A percentile compares a stretch with the other conserved stretches of the same genome.
These are phyloP conservation scores for Chymomyza amoena DNA, from an alignment of 2,888 invertebrate genomes.

Conservation along the genomic window DNA sequence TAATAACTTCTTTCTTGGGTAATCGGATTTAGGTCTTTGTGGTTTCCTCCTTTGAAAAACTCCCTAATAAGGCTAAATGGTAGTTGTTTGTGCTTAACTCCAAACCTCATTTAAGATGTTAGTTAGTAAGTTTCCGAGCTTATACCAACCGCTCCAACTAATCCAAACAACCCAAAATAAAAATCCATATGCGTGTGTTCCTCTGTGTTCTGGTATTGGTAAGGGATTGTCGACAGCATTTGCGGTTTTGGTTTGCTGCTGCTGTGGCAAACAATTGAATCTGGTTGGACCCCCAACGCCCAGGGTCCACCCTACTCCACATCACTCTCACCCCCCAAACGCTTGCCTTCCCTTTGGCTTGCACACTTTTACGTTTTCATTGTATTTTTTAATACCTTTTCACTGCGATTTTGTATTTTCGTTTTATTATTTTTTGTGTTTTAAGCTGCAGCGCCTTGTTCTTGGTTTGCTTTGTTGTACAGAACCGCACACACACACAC, in stretches of 20 bases:
- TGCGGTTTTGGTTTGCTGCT: constrained; percentile 2
- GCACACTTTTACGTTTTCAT: constrained; percentile 7
- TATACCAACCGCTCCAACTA: background rate
- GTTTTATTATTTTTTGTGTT: background rate
- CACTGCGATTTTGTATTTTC: constrained; percentile 14
- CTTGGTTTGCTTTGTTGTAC: background rate
- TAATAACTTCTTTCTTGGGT: too few species aligned
- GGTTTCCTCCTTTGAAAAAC: too few species aligned
- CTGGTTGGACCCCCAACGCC: background rate
- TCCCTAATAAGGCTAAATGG: too few species aligned
- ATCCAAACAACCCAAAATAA: constrained; percentile 15
- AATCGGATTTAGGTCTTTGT: too few species aligned
- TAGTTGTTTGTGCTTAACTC: background rate
- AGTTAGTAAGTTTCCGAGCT: background rate
- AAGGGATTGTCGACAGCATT: constrained; percentile 11
- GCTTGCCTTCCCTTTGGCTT: background rate
- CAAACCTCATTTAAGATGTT: background rate
- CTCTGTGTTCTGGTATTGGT: background rate
- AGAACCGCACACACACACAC: background rate
- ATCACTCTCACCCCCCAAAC: background rate
- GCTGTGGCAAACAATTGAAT: constrained; percentile 15
- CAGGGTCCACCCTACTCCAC: background rate
- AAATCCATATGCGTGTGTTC: background rate
- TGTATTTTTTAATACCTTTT: constrained; percentile 16
- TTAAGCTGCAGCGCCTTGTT: constrained; percentile 2